Conservation (phyloP, 2,113 vertebrate species). For the Rhea americana region DNA sequence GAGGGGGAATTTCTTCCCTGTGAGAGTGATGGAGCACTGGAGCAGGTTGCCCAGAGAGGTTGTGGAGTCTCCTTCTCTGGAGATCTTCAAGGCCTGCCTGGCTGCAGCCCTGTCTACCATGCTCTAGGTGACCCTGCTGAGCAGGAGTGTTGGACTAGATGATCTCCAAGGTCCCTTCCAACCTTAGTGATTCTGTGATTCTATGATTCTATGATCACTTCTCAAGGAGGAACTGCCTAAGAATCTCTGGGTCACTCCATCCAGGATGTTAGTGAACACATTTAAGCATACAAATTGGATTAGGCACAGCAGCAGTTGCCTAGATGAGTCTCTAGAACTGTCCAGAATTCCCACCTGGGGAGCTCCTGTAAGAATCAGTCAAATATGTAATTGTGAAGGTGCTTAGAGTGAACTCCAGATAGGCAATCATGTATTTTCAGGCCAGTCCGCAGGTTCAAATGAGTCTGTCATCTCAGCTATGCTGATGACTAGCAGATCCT, state of each 20-base stretch:
- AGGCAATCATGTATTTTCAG: neutral
- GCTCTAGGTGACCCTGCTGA: too few species aligned
- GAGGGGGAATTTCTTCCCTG: too few species aligned
- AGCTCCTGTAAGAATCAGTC: neutral
- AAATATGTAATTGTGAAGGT: neutral
- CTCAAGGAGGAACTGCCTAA: neutral
- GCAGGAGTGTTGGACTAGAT: too few species aligned
- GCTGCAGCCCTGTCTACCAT: too few species aligned
- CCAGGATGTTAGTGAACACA: neutral
- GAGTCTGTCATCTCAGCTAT: neutral
- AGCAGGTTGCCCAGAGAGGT: too few species aligned
- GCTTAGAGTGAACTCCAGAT: neutral
- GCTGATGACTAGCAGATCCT: neutral
- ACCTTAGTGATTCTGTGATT: too few species aligned
- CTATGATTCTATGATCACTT: neutral
- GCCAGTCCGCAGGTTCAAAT: neutral
- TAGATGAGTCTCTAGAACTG: neutral
- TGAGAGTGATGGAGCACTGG: too few species aligned
- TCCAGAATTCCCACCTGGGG: neutral
- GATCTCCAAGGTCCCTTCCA: too few species aligned
- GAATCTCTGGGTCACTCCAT: neutral
- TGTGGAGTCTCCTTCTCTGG: too few species aligned
- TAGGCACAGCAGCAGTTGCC: neutral
- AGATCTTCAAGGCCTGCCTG: too few species aligned
- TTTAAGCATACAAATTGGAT: neutral